Evolutionary conservation across 2,888 invertebrate genomes (phyloP).

Genomic region (Habroteleia sp.): DNA sequence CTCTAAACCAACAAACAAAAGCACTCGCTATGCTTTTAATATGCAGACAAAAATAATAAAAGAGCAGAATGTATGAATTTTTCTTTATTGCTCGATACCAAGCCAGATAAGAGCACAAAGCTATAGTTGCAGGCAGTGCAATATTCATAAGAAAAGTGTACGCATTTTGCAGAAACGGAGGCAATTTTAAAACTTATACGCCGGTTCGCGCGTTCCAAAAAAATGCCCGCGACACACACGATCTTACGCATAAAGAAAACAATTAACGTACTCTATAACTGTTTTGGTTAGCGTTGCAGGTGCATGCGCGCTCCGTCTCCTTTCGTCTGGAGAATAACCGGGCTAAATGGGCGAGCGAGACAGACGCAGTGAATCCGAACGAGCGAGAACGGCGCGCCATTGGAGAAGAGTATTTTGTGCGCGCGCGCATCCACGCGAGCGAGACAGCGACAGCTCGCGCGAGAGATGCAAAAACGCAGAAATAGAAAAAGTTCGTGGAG

Average conservation of each 20-base stretch:
- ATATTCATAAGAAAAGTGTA: constrained; percentile 32
- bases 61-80: too few relatives aligned
- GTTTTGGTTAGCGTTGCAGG: constrained; percentile 66
- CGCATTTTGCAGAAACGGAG: constrained; percentile 16
- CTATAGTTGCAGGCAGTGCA: constrained; percentile 13
- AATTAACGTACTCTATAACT: constrained; percentile 61
- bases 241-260: constrained; percentile 34
- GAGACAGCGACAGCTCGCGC: constrained; percentile 39
- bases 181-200: constrained; percentile 12
- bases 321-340: constrained; percentile 65
- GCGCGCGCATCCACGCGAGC: constrained; percentile 26
- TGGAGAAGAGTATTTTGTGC: constrained; percentile 16
- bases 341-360: constrained; percentile 61
- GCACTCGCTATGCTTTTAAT: too few relatives aligned
- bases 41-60: too few relatives aligned
- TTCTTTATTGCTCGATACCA: too few relatives aligned
- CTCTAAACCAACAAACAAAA: too few relatives aligned
- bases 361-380: constrained; percentile 40
- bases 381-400: constrained; percentile 27
- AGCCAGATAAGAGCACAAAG: too few relatives aligned
- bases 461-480: constrained; percentile 31
- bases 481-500: constrained; percentile 49
- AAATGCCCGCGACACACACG: constrained; percentile 23
- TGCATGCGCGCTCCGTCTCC: constrained; percentile 62
- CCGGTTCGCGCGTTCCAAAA: constrained; percentile 7